Evolutionary conservation across 2,888 invertebrate genomes (phyloP), one percentile per base, ranked within the genome.

Genomic region (Synanthedon andrenaeformis): DNA sequence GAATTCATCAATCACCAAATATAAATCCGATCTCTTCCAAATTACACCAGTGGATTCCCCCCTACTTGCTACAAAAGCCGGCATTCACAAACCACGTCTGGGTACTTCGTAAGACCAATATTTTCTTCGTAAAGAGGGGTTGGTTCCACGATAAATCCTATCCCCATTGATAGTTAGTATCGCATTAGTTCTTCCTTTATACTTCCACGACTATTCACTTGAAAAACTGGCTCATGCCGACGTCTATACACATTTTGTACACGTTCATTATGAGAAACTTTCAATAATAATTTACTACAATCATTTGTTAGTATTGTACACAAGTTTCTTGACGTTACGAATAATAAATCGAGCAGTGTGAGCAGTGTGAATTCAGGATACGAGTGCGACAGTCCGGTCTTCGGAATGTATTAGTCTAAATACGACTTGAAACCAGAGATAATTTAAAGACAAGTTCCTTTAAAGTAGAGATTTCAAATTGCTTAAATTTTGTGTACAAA

Each of bases 21-120:
- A 35, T 35, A 35, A 35, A 35, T 35, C 35, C 35, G 35, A 35
- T 8, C 41, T 17, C 17, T 49, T 6, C 8, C 17, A 49, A 49
- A 49, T 3, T 52, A 57, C 56, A 53, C 10, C 41, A 23, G 5
- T 5, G 23, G n/a, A 41, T 53, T 49, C 57, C 56, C 59, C 62
- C 61, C 61, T 61, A 59, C 64, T 62, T 57, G 60, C 74, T 72
- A 79, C 79, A 82, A 79, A 82, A 79, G 80, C 66, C 70, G 67
- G 74, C 74, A 78, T 79, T 74, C 79, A 78, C 76, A 73, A 76
- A 76, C 80, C 81, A 75, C 75, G 84, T 83, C 82, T 82, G 75
- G 76, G 78, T 79, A 82, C 83, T 85, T 81, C 74, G 76, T 71
- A 83, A 85, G 82, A 82, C 82, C 76, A 86, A 84, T 84, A 85